These are phyloP conservation scores for Philaethria dido DNA, from an alignment of 2,888 invertebrate species.

Conservation along the genomic window DNA sequence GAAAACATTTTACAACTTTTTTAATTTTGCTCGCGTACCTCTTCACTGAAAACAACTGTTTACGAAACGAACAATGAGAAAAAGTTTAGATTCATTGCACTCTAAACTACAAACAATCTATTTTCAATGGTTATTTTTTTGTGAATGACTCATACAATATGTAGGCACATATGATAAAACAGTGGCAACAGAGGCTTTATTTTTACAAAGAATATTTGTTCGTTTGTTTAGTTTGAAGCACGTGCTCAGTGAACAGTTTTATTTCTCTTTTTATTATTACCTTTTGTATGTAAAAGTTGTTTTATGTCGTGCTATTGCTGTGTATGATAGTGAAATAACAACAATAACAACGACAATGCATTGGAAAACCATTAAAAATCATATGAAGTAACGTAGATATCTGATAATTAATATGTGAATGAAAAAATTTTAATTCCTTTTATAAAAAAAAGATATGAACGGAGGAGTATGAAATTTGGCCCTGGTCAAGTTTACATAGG, in stretches of 20 bases:
- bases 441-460: no score
- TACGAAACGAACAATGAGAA: constrained; percentile 15
- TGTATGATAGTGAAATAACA: not conserved
- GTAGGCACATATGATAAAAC: constrained; percentile 1
- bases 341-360: not conserved
- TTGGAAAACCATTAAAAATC: not conserved
- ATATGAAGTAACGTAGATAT: no score
- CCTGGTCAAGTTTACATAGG: no score
- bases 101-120: constrained; percentile 13
- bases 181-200: not conserved
- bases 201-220: constrained; percentile 10
- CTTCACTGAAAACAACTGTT: constrained; percentile 21
- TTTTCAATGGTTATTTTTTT: constrained; percentile 20
- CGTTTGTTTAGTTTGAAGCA: not conserved
- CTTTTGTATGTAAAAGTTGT: not conserved
- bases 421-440: no score
- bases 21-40: constrained; percentile 21
- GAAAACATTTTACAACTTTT: constrained; percentile 23
- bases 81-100: constrained; percentile 25
- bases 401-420: no score
- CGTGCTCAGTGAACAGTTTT: not conserved
- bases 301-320: not conserved
- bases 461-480: no score
- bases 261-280: not conserved
- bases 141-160: constrained; percentile 8